phyloP scores from a whole-genome alignment of 1,140 invertebrate species.

The Magallana angulata region DNA sequence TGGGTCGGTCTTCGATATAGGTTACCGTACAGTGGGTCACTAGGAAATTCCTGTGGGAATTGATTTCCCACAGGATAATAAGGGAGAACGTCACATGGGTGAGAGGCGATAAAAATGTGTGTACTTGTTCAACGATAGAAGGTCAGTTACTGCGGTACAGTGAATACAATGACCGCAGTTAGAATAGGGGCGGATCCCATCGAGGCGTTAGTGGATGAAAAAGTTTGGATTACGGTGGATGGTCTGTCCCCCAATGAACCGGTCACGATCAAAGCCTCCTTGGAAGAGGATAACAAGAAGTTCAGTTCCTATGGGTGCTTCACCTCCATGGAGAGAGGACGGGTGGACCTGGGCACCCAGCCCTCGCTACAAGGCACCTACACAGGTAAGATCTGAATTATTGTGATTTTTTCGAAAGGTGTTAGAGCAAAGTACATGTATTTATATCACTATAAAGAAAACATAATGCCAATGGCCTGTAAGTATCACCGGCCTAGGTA shows the following conservation, averaged over 20 bases:
- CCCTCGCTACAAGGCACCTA: constrained; percentile 54
- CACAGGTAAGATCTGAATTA: constrained; percentile 42
- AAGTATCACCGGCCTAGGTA: background rate
- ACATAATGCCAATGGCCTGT: background rate
- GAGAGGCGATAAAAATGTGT: too few species aligned
- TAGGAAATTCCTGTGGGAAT: too few species aligned
- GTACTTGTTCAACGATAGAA: too few species aligned
- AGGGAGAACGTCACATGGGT: too few species aligned
- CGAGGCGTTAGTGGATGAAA: constrained; percentile 46
- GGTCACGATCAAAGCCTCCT: constrained; percentile 41
- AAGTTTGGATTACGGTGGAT: constrained; percentile 30
- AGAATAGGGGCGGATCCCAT: constrained; percentile 39
- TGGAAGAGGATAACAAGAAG: constrained; percentile 29
- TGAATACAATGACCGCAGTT: background rate
- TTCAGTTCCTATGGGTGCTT: constrained; percentile 56
- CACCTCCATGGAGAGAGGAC: constrained; percentile 41
- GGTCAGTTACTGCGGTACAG: too few species aligned
- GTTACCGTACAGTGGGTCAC: too few species aligned
- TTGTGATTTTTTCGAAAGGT: background rate
- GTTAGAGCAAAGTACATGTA: too few species aligned
- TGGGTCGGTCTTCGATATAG: too few species aligned
- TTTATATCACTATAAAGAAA: background rate
- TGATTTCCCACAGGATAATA: too few species aligned
- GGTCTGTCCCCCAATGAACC: constrained; percentile 37
- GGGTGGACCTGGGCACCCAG: constrained; percentile 46